Evolutionary conservation across 2,113 vertebrate genomes (phyloP).

Genomic region (Pitta sordida): DNA sequence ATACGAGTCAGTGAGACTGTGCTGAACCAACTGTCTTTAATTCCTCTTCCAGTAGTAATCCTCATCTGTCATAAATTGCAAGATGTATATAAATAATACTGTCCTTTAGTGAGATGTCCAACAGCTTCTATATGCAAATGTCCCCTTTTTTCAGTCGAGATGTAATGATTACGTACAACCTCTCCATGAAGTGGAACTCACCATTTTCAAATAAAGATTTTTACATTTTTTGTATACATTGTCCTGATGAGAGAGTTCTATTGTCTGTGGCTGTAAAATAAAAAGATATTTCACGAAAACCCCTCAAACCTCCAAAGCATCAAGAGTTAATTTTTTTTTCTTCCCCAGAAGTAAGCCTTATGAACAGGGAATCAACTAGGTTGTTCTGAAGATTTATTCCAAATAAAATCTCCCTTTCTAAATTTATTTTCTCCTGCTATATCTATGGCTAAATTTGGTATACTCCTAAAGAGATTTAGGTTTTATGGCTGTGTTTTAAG

Average conservation of each 20-base stretch:
- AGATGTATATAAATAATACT: neutral
- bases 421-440: neutral
- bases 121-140: neutral
- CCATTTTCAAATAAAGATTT: too few relatives aligned
- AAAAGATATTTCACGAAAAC: too few relatives aligned
- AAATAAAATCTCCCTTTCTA: neutral
- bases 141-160: neutral
- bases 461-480: neutral
- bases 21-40: neutral
- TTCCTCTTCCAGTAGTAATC: neutral
- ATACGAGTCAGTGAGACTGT: neutral
- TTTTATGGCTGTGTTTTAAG: constrained; percentile 12
- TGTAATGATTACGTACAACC: neutral
- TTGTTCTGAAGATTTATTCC: neutral
- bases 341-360: neutral
- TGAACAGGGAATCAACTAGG: neutral
- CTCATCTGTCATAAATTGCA: neutral
- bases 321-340: too few relatives aligned
- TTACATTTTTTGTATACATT: too few relatives aligned
- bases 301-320: too few relatives aligned
- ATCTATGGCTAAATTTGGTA: neutral
- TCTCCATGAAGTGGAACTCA: too few relatives aligned
- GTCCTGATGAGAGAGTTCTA: too few relatives aligned
- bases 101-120: neutral
- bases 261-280: too few relatives aligned